phyloP scores from a whole-genome alignment of 2,888 invertebrate species.

The Copidosoma aretas region DNA sequence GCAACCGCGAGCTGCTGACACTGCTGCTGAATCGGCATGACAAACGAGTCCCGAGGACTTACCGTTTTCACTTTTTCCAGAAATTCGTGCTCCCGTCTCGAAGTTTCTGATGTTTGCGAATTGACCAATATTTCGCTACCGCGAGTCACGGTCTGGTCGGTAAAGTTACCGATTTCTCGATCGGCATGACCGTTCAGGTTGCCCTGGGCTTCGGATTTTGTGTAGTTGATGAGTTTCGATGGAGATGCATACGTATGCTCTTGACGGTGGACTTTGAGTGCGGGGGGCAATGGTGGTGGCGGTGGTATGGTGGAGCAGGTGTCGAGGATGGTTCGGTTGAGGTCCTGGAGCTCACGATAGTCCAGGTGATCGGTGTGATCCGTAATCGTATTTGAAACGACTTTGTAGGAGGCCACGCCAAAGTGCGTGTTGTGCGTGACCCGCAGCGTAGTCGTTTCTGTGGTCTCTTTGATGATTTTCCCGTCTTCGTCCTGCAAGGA shows the following conservation, averaged over 20 bases:
- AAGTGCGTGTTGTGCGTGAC: conserved; percentile 65
- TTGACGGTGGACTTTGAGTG: conserved; percentile 23
- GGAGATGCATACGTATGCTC: conserved; percentile 32
- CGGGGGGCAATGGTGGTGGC: background rate
- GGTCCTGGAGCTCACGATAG: conserved; percentile 48
- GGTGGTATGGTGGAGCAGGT: background rate
- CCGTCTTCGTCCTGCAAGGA: conserved; percentile 58
- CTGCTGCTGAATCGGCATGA: conserved; percentile 5
- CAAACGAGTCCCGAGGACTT: conserved; percentile 27
- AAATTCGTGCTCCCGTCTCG: conserved; percentile 26
- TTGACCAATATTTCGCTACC: background rate
- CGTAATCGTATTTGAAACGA: conserved; percentile 64
- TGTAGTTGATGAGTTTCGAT: conserved; percentile 9
- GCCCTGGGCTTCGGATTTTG: conserved; percentile 26
- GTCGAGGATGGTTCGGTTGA: conserved; percentile 32
- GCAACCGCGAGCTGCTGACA: background rate
- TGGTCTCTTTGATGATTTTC: conserved; percentile 64
- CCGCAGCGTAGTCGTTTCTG: conserved; percentile 65
- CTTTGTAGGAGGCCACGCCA: conserved; percentile 66
- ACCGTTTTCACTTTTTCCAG: conserved; percentile 28
- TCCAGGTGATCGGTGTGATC: conserved; percentile 55
- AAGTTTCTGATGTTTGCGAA: background rate
- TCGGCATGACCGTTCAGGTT: background rate
- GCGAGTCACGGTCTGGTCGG: background rate
- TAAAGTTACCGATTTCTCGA: background rate